Evolutionary conservation across 2,888 invertebrate genomes (phyloP).

Genomic region (Apantesis nais): DNA sequence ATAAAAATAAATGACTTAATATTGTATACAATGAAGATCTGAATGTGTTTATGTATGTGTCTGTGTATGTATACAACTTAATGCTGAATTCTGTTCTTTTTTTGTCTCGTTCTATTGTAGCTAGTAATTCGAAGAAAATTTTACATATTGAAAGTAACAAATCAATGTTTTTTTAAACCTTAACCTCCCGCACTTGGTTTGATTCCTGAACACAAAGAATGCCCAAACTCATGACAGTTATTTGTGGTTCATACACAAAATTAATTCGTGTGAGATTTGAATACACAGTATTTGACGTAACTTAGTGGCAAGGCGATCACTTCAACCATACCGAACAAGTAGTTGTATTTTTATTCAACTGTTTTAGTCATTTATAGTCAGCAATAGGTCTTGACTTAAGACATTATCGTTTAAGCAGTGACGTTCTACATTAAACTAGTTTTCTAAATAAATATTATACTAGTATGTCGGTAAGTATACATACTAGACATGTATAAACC

Average conservation of each 20-base stretch:
- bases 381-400: constrained; percentile 1
- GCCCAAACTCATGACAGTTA: no score
- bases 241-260: neutral
- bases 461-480: constrained; percentile 35
- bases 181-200: neutral
- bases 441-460: constrained; percentile 51
- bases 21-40: neutral
- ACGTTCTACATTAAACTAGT: constrained; percentile 37
- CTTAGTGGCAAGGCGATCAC: neutral
- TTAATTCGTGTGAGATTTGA: neutral
- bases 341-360: neutral
- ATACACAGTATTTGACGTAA: neutral
- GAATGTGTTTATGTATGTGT: no score
- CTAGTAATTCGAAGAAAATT: neutral
- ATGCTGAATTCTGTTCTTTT: neutral
- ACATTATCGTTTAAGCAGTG: constrained; percentile 40
- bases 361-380: neutral
- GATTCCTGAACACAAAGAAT: neutral
- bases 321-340: neutral
- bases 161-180: neutral
- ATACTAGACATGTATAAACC: constrained; percentile 36
- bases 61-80: neutral
- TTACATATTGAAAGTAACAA: neutral
- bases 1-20: no score
- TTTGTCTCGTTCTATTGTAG: neutral